Evolutionary conservation across 2,113 vertebrate genomes (phyloP), one percentile per base, ranked within the genome.

Genomic region (Raphicerus campestris): DNA sequence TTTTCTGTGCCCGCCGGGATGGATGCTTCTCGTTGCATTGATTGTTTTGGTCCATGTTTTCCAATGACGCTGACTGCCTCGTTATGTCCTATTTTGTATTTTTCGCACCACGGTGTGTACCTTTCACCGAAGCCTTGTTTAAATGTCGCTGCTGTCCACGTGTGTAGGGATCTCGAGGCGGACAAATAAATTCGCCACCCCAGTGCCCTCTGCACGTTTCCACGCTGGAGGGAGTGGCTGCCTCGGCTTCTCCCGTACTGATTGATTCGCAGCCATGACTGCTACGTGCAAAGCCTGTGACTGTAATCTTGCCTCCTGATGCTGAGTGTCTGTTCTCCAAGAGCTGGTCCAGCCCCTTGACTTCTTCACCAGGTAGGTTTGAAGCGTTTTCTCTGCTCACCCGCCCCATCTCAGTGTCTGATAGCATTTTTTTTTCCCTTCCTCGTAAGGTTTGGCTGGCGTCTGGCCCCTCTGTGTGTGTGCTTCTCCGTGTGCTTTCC

Each of bases 151-250:
- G 0, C 6, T 10, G 5, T 39, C 35, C 87, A 6, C 42, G 0
- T 1, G 11, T 10, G 45, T 6, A n/a, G 35, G 42, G 70, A 4
- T 6, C 80, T 35, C 0, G 10, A n/a, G 1, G 6, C n/a, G 35
- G 86, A 82, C 22, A 22, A n/a, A 26, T n/a, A 19, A 0, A 2
- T 20, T 4, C 13, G 32, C 42, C 26, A 19, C 32, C 45, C 58
- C 20, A 5, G 9, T 0, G 53, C 30, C 39, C 58, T 90, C 39
- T 9, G n/a, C 30, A 1, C 0, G 0, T 15, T 56, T 17, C 58
- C 75, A n/a, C 26, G 24, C 47, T 2, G 14, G 14, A 26, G 77
- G n/a, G 49, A n/a, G 91, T 10, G 17, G 47, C n/a, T 84, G 88
- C 66, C n/a, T 20, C 66, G 45, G 24, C 16, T 24, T 16, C n/a